Conservation (phyloP, 2,797 vertebrate genomes). For the Hydrolagus colliei region DNA sequence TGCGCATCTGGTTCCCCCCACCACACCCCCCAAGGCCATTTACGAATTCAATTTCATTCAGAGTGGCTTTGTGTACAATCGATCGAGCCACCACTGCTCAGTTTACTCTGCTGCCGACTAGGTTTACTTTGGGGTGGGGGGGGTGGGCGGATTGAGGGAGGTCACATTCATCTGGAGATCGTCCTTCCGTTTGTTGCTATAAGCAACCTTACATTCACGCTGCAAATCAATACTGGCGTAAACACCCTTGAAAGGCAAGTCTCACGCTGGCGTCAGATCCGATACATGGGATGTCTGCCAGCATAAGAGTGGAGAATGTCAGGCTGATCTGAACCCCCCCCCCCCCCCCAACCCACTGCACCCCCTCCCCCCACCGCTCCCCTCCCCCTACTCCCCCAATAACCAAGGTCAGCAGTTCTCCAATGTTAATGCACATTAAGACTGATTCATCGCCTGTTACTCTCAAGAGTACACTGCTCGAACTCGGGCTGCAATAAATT, state of each 20-base stretch:
- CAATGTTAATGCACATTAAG: not conserved
- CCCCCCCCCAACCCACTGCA: too few relatives aligned
- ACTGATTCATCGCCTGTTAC: not conserved
- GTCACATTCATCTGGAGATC: not conserved
- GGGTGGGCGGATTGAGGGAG: not conserved
- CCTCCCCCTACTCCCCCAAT: not conserved
- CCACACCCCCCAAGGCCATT: not conserved
- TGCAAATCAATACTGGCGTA: not conserved
- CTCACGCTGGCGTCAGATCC: constrained; percentile 4
- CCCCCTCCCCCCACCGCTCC: too few relatives aligned
- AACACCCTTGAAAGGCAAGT: constrained; percentile 15
- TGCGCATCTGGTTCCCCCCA: not conserved
- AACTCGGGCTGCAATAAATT: not conserved
- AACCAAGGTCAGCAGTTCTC: not conserved
- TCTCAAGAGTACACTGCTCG: not conserved
- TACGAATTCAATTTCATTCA: not conserved
- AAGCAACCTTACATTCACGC: not conserved
- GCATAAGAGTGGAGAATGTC: constrained; percentile 16
- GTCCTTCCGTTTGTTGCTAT: not conserved
- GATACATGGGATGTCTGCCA: not conserved
- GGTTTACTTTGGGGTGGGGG: not conserved
- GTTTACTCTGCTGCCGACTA: not conserved
- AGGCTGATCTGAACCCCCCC: not conserved
- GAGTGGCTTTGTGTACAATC: not conserved
- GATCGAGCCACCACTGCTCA: not conserved